phyloP scores from a whole-genome alignment of 2,888 invertebrate genomes.

The Parnassius apollo region DNA sequence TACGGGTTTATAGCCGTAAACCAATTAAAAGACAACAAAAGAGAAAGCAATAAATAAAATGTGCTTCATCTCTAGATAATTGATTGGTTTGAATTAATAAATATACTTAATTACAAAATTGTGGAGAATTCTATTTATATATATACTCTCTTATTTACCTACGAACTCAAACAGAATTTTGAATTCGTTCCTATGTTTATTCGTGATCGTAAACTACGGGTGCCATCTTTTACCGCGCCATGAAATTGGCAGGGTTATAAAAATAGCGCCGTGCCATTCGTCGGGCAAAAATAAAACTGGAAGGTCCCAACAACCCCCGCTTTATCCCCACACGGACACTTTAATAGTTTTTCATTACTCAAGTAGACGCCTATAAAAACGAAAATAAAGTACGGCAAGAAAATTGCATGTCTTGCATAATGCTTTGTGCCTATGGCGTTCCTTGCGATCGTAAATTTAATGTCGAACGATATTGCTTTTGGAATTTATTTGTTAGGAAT shows the following conservation, averaged over 20 bases:
- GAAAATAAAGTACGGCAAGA: constrained; percentile 68
- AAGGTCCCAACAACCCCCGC: constrained; percentile 71
- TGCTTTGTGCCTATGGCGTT: constrained; percentile 46
- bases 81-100: no score
- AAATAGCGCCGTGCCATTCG: constrained; percentile 67
- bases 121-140: no score
- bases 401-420: constrained; percentile 77
- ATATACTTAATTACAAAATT: no score
- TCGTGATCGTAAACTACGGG: constrained; percentile 47
- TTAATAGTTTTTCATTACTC: constrained; percentile 80
- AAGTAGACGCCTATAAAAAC: constrained; percentile 75
- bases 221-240: constrained; percentile 64
- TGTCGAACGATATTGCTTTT: constrained; percentile 58
- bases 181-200: constrained; percentile 34
- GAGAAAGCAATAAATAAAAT: no score
- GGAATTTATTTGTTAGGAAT: constrained; percentile 48
- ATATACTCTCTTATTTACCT: constrained; percentile 8
- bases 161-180: constrained; percentile 16
- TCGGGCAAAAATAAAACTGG: constrained; percentile 62
- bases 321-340: constrained; percentile 69
- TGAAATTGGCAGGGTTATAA: constrained; percentile 69
- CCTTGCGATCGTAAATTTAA: constrained; percentile 57
- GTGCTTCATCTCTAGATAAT: no score
- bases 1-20: no score
- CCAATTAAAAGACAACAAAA: no score